Conservation (phyloP, 1,140 invertebrate species). For the Euschistus heros region DNA sequence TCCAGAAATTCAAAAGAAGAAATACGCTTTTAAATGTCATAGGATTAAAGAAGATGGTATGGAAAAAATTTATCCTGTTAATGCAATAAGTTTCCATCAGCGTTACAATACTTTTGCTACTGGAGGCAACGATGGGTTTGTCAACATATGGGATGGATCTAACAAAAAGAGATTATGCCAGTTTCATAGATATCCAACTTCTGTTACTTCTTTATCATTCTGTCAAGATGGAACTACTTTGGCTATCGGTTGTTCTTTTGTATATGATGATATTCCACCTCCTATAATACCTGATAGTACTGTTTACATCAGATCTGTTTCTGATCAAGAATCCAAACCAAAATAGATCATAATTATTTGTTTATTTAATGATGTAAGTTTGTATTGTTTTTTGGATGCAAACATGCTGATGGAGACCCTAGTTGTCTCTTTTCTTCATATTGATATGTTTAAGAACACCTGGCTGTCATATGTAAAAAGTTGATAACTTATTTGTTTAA, state of each 20-base stretch:
- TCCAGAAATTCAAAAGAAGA: constrained; percentile 94
- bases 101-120: constrained; percentile 97
- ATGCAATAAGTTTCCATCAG: constrained; percentile 95
- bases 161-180: constrained; percentile 97
- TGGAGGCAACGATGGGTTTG: constrained; percentile 93
- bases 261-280: constrained; percentile 70
- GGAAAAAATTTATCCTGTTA: constrained; percentile 96
- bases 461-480: no score
- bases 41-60: constrained; percentile 85
- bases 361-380: no score
- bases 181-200: constrained; percentile 93
- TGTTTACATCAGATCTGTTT: constrained; percentile 90
- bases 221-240: constrained; percentile 80
- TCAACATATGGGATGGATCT: constrained; percentile 99
- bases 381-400: no score
- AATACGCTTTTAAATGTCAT: constrained; percentile 99
- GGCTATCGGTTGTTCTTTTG: constrained; percentile 90
- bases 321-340: constrained; percentile 94
- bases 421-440: no score
- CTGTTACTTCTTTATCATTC: constrained; percentile 86
- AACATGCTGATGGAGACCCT: no score
- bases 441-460: no score
- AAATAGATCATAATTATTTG: no score
- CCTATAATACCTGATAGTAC: constrained; percentile 77
- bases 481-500: no score